These are phyloP conservation scores for Vulpes lagopus DNA, from an alignment of 2,113 vertebrate genomes.

Conservation along the genomic window DNA sequence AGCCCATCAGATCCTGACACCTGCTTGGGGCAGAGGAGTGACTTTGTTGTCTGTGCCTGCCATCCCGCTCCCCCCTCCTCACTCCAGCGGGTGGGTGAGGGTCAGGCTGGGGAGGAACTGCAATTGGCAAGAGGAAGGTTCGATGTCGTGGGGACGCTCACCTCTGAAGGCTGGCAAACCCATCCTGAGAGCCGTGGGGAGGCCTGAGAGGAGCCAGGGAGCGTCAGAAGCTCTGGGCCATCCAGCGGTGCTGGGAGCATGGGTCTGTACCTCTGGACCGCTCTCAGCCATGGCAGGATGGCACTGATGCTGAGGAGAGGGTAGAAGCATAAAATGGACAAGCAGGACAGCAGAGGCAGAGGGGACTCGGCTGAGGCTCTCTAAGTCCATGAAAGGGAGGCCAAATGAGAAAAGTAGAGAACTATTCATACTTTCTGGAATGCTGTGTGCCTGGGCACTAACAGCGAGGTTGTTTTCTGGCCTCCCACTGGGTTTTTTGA, in stretches of 20 bases:
- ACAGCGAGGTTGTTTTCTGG: not conserved
- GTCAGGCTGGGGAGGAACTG: not conserved
- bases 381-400: not conserved
- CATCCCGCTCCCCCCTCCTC: not conserved
- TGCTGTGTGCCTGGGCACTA: not conserved
- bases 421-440: not conserved
- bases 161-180: not conserved
- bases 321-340: not conserved
- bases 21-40: not conserved
- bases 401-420: not conserved
- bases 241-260: too few relatives aligned
- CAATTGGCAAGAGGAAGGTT: not conserved
- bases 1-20: not conserved
- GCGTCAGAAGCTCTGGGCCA: not conserved
- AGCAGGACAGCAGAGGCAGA: not conserved
- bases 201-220: rapidly evolving
- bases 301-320: not conserved
- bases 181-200: not conserved
- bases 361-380: not conserved
- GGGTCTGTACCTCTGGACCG: not conserved
- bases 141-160: not conserved
- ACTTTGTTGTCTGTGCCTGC: not conserved
- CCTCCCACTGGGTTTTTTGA: not conserved
- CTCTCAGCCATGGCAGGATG: not conserved
- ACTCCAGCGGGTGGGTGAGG: not conserved